Conservation (phyloP, 92 coral and sea anemone genomes). For the Zoanthus gigantus region DNA sequence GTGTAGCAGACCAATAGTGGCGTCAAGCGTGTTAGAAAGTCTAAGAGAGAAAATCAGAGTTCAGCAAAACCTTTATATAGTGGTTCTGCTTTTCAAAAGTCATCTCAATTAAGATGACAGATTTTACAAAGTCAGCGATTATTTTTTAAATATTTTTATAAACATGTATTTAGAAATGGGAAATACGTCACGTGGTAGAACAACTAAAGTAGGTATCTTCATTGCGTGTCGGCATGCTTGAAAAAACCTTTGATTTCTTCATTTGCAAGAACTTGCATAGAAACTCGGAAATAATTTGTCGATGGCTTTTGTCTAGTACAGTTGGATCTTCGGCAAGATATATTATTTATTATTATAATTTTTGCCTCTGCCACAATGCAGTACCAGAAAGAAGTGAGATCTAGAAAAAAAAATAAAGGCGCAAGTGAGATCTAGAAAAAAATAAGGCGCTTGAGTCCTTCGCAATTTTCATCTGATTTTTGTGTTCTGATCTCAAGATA, state of each 20-base stretch:
- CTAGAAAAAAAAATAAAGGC: neutral
- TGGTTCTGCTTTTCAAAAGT: neutral
- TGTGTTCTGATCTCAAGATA: neutral
- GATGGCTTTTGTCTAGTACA: constrained; percentile 15
- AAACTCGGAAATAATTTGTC: constrained; percentile 13
- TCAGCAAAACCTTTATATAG: neutral
- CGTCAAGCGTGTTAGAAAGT: neutral
- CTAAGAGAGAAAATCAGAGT: neutral
- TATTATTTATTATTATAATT: neutral
- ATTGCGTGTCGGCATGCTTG: constrained; percentile 47
- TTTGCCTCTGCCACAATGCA: neutral
- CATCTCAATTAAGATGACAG: neutral
- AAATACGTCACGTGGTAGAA: neutral
- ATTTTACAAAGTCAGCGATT: neutral
- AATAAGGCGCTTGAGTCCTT: no score
- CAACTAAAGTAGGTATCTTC: neutral
- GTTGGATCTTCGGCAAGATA: constrained; percentile 14
- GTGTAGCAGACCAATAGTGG: constrained; percentile 4
- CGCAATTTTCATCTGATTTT: neutral
- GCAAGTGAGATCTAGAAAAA: no score
- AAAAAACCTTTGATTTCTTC: constrained; percentile 16
- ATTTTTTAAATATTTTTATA: neutral
- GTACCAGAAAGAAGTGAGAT: no score
- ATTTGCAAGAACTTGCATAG: neutral
- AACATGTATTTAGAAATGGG: neutral